Percentiles rank a stretch among this genome's conserved stretches.
These are phyloP conservation scores for Pseudonaja textilis DNA, from an alignment of 2,113 vertebrate genomes.

Conservation along the genomic window DNA sequence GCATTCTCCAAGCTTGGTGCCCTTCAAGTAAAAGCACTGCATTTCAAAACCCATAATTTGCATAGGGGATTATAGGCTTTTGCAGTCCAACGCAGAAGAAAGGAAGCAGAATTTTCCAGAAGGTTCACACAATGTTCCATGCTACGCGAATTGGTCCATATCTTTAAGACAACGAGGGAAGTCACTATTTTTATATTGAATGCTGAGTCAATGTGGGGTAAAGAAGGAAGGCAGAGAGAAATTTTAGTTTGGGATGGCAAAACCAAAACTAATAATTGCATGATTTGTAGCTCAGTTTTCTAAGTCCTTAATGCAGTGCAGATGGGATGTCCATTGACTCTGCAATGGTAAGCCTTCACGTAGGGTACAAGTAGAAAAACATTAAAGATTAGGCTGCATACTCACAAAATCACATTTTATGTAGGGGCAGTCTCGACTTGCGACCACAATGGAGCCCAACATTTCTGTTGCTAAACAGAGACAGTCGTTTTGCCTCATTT, in stretches of 20 bases:
- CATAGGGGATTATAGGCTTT: background rate
- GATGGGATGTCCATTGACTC: background rate
- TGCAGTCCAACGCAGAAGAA: background rate
- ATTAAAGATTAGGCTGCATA: too few relatives aligned
- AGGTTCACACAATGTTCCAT: background rate
- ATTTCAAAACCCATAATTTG: background rate
- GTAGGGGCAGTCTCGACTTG: too few relatives aligned
- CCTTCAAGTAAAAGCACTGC: background rate
- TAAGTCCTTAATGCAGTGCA: background rate
- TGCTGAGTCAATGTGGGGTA: background rate
- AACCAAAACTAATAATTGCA: background rate
- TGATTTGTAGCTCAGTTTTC: background rate
- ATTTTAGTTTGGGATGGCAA: background rate
- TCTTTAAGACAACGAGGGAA: background rate
- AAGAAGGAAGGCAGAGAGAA: background rate
- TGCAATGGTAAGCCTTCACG: background rate
- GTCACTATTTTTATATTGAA: background rate
- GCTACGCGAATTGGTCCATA: background rate
- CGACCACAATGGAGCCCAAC: too few relatives aligned
- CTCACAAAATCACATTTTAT: background rate
- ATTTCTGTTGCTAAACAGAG: background rate
- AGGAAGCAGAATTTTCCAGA: background rate
- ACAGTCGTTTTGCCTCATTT: background rate
- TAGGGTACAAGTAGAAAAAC: background rate
- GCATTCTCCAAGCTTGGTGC: background rate